Percentiles rank a stretch among this genome's conserved stretches.
phyloP scores from a whole-genome alignment of 2,888 invertebrate species.

The Tachina fera region DNA sequence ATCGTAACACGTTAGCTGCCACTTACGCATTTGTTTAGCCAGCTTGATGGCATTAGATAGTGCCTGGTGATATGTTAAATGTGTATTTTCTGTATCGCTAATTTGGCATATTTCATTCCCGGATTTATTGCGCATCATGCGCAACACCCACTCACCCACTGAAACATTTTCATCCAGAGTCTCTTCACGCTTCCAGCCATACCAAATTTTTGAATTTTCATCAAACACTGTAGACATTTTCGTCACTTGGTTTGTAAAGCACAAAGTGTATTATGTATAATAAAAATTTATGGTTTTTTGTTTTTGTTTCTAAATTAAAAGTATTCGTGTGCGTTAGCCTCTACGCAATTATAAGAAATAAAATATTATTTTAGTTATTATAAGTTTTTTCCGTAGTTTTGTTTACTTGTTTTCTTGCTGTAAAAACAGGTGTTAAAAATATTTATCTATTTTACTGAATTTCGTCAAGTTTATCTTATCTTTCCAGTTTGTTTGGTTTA shows the following conservation, averaged over 20 bases:
- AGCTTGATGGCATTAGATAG: constrained; percentile 74
- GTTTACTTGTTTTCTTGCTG: too few relatives aligned
- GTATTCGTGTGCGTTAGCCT: too few relatives aligned
- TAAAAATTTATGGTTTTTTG: too few relatives aligned
- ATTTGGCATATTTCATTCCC: constrained; percentile 69
- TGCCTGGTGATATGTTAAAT: constrained; percentile 73
- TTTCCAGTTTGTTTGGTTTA: too few relatives aligned
- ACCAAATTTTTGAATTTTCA: constrained; percentile 29
- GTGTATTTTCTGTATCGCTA: constrained; percentile 74
- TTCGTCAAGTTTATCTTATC: too few relatives aligned
- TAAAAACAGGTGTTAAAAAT: too few relatives aligned
- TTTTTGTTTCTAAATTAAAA: too few relatives aligned
- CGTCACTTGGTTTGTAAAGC: neutral
- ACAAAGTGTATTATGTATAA: neutral
- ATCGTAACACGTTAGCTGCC: constrained; percentile 72
- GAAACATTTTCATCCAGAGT: constrained; percentile 12
- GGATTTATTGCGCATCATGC: constrained; percentile 42
- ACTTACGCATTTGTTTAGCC: constrained; percentile 71
- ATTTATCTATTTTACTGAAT: too few relatives aligned
- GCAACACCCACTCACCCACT: constrained; percentile 29
- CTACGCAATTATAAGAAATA: too few relatives aligned
- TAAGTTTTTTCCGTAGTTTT: too few relatives aligned
- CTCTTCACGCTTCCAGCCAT: constrained; percentile 7
- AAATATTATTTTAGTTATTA: too few relatives aligned
- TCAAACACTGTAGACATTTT: constrained; percentile 30